Base-by-base conservation (phyloP, 2,888 invertebrate genomes). In the Cataglyphis altisquamis region DNA sequence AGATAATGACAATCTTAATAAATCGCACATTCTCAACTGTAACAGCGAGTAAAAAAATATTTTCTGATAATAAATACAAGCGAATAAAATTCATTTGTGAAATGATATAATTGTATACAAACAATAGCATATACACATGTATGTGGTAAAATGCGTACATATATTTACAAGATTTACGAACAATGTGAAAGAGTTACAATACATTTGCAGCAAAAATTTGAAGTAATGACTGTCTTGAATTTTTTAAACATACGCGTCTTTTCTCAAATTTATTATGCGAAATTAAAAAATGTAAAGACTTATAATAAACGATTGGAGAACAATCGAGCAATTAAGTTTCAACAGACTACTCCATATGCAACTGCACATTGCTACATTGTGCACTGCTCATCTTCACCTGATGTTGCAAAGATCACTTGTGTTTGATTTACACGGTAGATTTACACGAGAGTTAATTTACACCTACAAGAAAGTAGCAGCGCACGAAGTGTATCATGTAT, bases 361-460 rank as follows among this genome's bases (percentile, higher is more conserved):
- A 60, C 45, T 12, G 45, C 36, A 55, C 66, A 21, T 29, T 39
- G 68, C 32, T 66, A 72, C 78, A 9, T 18, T 36, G 70, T n/a
- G 52, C 52, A n/a, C 2, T n/a, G 52, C 52, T 57, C 57, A 41
- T 70, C 72, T 45, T n/a, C 67, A 41, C 60, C 72, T 18, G 78
- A 70, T 25, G 60, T 32, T 29, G 32, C 57, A 12, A 45, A 21
- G 45, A 80, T 80, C 78, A 60, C 39, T 72, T 60, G 72, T 72
- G 72, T 70, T 80, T 80, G 78, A 80, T 80, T 80, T 80, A 72
- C 72, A 72, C 78, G 78, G 72, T 72, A 72, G 78, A 80, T 80
- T 70, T 80, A 80, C 78, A 80, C 78, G 72, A 21, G 72, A 70
- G 78, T 72, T 80, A 80, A 80, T 80, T 80, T 80, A 80, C 78